phyloP scores from a whole-genome alignment of 1,140 invertebrate species.

The Oscheius sp. region DNA sequence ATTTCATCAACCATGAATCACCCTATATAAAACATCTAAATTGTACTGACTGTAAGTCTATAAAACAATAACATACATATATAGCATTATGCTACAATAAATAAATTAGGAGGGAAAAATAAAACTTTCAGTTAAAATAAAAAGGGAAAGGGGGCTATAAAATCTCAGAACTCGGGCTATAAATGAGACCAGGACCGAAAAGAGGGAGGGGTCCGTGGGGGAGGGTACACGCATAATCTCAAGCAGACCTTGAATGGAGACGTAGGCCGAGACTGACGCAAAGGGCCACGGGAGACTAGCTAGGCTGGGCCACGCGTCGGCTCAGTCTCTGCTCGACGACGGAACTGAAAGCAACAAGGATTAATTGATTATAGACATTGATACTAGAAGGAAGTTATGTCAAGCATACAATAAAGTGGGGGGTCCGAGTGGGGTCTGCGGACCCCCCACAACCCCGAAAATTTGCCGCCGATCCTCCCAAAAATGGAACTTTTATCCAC shows the following conservation, averaged over 20 bases:
- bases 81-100: neutral
- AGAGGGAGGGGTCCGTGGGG: neutral
- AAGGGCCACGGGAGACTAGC: neutral
- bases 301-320: neutral
- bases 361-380: neutral
- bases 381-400: neutral
- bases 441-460: too few relatives aligned
- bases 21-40: neutral
- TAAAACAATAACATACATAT: neutral
- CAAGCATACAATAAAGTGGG: neutral
- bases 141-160: neutral
- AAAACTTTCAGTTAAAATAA: neutral
- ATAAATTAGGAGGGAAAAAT: neutral
- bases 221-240: slow-evolving; percentile 17
- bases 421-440: too few relatives aligned
- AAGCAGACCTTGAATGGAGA: slow-evolving; percentile 17
- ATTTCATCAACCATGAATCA: slow-evolving; percentile 4
- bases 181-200: slow-evolving; percentile 5
- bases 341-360: neutral
- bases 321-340: neutral
- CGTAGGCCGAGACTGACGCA: neutral
- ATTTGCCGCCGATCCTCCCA: too few relatives aligned
- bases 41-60: slow-evolving; percentile 6
- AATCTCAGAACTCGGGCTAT: too few relatives aligned
- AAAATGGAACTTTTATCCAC: too few relatives aligned